These are phyloP conservation scores for Ardeotis arabs DNA, from an alignment of 2,113 vertebrate genomes.

Conservation along the genomic window DNA sequence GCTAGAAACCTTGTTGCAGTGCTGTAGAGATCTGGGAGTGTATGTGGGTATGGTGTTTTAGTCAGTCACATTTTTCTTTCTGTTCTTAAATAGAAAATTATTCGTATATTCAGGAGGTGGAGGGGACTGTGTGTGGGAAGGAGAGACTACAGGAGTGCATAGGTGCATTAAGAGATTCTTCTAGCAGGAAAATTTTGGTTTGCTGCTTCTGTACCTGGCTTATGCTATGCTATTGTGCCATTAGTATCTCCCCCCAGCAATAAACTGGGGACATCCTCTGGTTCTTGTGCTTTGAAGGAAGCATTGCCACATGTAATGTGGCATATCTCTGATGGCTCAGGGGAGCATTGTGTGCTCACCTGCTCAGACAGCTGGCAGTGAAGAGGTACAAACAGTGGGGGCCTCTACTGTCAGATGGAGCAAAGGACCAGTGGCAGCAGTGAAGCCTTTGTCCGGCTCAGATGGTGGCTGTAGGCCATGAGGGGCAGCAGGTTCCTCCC, in stretches of 20 bases:
- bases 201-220: not conserved
- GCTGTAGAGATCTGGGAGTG: not conserved
- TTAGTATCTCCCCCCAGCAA: not conserved
- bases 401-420: not conserved
- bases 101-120: rapidly evolving
- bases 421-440: not conserved
- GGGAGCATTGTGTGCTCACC: rapidly evolving
- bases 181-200: not conserved
- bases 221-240: not conserved
- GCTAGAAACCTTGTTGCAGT: not conserved
- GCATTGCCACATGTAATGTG: rapidly evolving
- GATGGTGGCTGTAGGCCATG: rapidly evolving
- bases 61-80: not conserved
- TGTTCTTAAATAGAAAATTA: not conserved
- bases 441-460: not conserved
- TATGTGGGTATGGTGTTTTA: not conserved
- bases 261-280: not conserved
- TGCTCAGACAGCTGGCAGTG: not conserved
- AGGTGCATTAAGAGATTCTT: not conserved
- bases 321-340: not conserved
- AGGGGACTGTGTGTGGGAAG: not conserved
- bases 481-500: not conserved
- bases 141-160: not conserved
- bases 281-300: not conserved
- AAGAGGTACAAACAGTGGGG: not conserved